Evolutionary conservation across 2,888 invertebrate genomes (phyloP).

Genomic region (Abrostola triplasia): DNA sequence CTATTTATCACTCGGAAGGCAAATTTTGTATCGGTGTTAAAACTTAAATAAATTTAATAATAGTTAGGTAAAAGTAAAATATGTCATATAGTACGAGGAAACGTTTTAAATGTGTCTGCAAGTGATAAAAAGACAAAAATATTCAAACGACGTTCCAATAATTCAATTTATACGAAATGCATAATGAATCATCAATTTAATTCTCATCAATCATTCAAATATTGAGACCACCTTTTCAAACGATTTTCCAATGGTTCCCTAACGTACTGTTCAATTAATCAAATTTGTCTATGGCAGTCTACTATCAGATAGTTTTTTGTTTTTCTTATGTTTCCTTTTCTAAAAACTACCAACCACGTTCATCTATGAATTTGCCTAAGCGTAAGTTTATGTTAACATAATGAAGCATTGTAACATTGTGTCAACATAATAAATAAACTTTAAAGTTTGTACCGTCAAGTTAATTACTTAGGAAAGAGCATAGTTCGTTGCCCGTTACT

Average conservation of each 20-base stretch:
- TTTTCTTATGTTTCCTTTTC: background rate
- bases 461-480: conserved; percentile 5
- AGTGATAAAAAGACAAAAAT: conserved; percentile 13
- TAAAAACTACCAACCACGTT: no score
- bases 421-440: background rate
- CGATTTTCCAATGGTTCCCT: conserved; percentile 24
- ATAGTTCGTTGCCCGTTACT: conserved; percentile 4
- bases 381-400: background rate
- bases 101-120: background rate
- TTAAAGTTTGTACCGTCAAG: conserved; percentile 2
- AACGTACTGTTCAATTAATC: conserved; percentile 11
- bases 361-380: background rate
- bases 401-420: conserved; percentile 2
- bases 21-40: no score
- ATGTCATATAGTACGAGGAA: background rate
- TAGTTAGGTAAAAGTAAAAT: no score
- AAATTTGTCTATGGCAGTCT: background rate
- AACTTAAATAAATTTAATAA: no score
- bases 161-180: conserved; percentile 46
- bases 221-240: conserved; percentile 31
- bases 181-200: conserved; percentile 52
- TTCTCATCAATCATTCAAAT: conserved; percentile 58
- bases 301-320: background rate
- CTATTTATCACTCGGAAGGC: no score
- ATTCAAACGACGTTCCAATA: conserved; percentile 36